Conservation (phyloP, 1,140 invertebrate species). For the Pollicipes pollicipes region DNA sequence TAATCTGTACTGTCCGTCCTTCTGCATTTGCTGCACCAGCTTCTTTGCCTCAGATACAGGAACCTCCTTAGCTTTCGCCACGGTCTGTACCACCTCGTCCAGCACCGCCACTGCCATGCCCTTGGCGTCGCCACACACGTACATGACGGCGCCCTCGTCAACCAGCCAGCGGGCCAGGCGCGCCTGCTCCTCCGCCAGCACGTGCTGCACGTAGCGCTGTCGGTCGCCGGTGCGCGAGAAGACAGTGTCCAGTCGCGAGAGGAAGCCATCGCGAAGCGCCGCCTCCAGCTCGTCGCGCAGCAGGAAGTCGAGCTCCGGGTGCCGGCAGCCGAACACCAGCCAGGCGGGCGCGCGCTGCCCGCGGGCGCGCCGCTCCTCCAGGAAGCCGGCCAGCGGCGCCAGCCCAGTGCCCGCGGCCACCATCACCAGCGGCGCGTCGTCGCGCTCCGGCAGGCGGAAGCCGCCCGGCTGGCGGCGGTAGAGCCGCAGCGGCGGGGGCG, state of each 20-base stretch:
- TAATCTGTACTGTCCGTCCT: constrained; percentile 17
- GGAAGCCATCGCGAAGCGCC: constrained; percentile 29
- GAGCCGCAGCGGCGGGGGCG: constrained; percentile 28
- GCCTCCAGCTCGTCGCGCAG: constrained; percentile 34
- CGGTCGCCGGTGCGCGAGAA: constrained; percentile 41
- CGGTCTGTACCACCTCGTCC: constrained; percentile 34
- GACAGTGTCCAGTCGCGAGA: constrained; percentile 37
- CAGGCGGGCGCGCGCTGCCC: constrained; percentile 25
- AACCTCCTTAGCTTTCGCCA: constrained; percentile 28
- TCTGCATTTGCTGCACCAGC: constrained; percentile 16
- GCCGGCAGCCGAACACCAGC: constrained; percentile 59
- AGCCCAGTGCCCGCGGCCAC: constrained; percentile 67
- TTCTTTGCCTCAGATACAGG: constrained; percentile 13
- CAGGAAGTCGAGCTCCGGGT: constrained; percentile 42
- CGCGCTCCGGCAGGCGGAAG: constrained; percentile 33
- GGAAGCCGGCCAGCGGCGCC: constrained; percentile 46
- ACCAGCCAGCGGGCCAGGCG: constrained; percentile 38
- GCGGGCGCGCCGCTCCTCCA: constrained; percentile 31
- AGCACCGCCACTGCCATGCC: constrained; percentile 49
- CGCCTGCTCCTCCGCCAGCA: constrained; percentile 33
- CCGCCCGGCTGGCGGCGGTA: constrained; percentile 41
- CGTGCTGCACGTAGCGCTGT: constrained; percentile 41
- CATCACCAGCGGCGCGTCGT: constrained; percentile 44
- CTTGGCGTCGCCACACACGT: constrained; percentile 56
- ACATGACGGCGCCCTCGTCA: constrained; percentile 38